Evolutionary conservation across 2,888 invertebrate species (phyloP), one percentile per base, ranked within the genome.

Genomic region (Gerris lacustris): DNA sequence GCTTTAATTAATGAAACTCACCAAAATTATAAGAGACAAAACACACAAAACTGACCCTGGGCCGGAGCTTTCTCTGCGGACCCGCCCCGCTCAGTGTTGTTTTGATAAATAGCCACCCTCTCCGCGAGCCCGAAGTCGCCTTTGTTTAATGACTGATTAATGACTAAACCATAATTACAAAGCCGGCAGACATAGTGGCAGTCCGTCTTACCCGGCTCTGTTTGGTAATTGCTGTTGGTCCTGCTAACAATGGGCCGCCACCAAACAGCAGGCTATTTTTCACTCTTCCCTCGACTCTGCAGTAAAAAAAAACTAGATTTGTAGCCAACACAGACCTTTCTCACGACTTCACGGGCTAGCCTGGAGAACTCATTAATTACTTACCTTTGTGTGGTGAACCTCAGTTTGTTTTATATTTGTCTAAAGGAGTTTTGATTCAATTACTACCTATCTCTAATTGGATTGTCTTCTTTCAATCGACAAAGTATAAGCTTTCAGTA

Each of bases 51-150:
- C 55, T 55, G 55, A 55, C 55, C 55, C 55, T 9, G 15, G 11
- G 11, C 55, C 15, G 55, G 55, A 9, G 55, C 55, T 15, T 15
- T 55, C 55, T 55, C 9, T 31, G 31, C 31, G 31, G 11, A 55
- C 55, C 55, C 9, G 15, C 55, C 55, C 15, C 55, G 15, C 11
- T 55, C 15, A 15, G 55, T 55, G 55, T 55, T 55, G 55, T 55
- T 55, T 55, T 55, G 55, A 55, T 55, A 55, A 55, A 55, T 55
- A 55, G 55, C 55, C 15, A 55, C 55, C 55, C 55, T 55, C 15
- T 55, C 31, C 31, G 31, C 31, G 31, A 1, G 31, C 31, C 31
- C 31, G 31, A 15, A 55, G 15, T 11, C 9, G 9, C 55, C 15
- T 55, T 55, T 55, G 55, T 55, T 55, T 9, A 55, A 55, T 55